These are phyloP conservation scores for Rhinoraja longicauda DNA, from an alignment of 2,797 vertebrate genomes.

Conservation along the genomic window DNA sequence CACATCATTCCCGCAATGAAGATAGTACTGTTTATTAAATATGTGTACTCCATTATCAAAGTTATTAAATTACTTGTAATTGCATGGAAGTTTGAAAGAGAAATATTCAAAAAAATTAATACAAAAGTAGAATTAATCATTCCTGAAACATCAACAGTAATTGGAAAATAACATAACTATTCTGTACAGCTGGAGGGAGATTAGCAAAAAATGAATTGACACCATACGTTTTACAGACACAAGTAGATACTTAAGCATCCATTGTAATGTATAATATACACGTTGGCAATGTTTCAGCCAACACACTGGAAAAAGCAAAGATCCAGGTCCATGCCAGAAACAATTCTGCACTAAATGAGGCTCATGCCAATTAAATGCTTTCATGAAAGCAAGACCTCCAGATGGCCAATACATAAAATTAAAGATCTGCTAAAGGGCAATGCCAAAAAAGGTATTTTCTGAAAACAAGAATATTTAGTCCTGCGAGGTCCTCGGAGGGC, in stretches of 20 bases:
- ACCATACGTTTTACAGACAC: neutral
- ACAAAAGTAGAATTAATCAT: neutral
- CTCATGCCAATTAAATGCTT: neutral
- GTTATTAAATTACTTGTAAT: neutral
- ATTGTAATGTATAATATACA: neutral
- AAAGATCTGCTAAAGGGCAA: neutral
- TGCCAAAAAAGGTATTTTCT: neutral
- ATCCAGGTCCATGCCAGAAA: neutral
- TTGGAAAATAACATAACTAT: neutral
- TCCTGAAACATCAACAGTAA: neutral
- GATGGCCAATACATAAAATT: neutral
- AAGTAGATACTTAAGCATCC: neutral
- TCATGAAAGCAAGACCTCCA: neutral
- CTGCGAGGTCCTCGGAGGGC: neutral
- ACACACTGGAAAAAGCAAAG: neutral
- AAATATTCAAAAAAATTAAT: neutral
- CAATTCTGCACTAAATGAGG: neutral
- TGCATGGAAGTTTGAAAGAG: neutral
- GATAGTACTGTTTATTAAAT: neutral
- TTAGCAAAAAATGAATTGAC: neutral
- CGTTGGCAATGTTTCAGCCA: neutral
- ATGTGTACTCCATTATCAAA: neutral
- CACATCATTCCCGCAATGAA: too few relatives aligned
- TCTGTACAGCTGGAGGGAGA: neutral
- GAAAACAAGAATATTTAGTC: neutral